phyloP scores from a whole-genome alignment of 1,140 invertebrate genomes.

The Dendroctonus valens region DNA sequence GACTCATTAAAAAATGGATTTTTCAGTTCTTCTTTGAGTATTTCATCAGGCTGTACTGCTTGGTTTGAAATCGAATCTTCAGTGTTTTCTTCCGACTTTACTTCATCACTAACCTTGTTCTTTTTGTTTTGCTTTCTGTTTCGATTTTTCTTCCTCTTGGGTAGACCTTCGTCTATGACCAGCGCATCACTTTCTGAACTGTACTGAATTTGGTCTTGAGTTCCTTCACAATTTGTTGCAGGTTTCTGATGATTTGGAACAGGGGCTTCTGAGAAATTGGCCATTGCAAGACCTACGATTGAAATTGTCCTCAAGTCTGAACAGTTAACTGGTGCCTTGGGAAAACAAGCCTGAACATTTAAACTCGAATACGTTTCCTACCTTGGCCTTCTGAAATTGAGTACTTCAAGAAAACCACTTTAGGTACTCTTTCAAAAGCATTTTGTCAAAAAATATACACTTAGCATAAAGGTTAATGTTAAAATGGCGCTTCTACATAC shows the following conservation, averaged over 20 bases:
- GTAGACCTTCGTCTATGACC: slow-evolving; percentile 47
- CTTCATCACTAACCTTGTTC: background rate
- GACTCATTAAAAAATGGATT: slow-evolving; percentile 50
- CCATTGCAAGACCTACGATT: slow-evolving; percentile 41
- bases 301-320: slow-evolving; percentile 33
- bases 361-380: slow-evolving; percentile 50
- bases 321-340: slow-evolving; percentile 25
- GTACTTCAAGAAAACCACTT: slow-evolving; percentile 6
- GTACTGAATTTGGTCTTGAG: slow-evolving; percentile 31
- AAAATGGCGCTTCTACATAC: slow-evolving; percentile 54
- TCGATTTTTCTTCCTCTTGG: slow-evolving; percentile 32
- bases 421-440: slow-evolving; percentile 13
- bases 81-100: slow-evolving; percentile 13
- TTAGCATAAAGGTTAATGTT: slow-evolving; percentile 54
- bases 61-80: slow-evolving; percentile 2
- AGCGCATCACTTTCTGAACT: slow-evolving; percentile 48
- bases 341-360: slow-evolving; percentile 35
- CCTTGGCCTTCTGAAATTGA: background rate
- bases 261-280: slow-evolving; percentile 43
- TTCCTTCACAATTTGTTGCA: slow-evolving; percentile 38
- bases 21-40: slow-evolving; percentile 11
- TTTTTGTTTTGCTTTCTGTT: slow-evolving; percentile 16
- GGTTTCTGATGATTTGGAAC: slow-evolving; percentile 32
- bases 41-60: background rate
- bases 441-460: slow-evolving; percentile 20